Evolutionary conservation across 2,888 invertebrate genomes (phyloP), one percentile per base, ranked within the genome.

Genomic region (Callosobruchus maculatus): DNA sequence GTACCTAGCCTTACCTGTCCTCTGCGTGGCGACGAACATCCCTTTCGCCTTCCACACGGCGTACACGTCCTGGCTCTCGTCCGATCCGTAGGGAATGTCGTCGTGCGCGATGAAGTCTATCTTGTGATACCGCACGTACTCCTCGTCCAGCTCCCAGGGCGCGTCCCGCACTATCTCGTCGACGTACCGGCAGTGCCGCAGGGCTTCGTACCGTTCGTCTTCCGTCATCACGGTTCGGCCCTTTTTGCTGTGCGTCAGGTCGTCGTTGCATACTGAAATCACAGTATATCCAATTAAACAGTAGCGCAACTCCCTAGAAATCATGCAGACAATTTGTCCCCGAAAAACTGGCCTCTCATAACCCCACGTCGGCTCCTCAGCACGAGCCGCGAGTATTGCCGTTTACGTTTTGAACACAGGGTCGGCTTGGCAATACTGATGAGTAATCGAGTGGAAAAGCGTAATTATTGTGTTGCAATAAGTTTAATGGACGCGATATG

Each of bases 61-160:
- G 88, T 99, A 99, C 67, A 97, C 92, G 87, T 96, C 95, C 75
- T 92, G 90, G 77, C 92, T 92, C 84, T 95, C 94, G 77, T 95
- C 95, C 1, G 94, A 94, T 72, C 93, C 93, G 89, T 99, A 99
- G 0, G 99, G 99, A 83, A 98, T 93, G 87, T 99, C 98, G 88
- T 99, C 99, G 89, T 99, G 99, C 30, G 99, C 97, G 74, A 97
- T 96, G 89, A 99, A 99, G 89, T 99, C 99, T 82, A 99, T 99
- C 92, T 99, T 99, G 89, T 99, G 94, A 80, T 93, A 92, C 79
- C 91, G 91, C 69, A 99, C 89, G 86, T 97, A 99, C 70, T 94
- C 95, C 84, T 98, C 97, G 83, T 94, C 94, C 78, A 96, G 89
- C 82, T 94, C 94, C 99, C 99, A 99, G 0, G 99, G 99, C 66